These are phyloP conservation scores for Phortica variegata DNA, from an alignment of 1,140 invertebrate species.

Conservation along the genomic window DNA sequence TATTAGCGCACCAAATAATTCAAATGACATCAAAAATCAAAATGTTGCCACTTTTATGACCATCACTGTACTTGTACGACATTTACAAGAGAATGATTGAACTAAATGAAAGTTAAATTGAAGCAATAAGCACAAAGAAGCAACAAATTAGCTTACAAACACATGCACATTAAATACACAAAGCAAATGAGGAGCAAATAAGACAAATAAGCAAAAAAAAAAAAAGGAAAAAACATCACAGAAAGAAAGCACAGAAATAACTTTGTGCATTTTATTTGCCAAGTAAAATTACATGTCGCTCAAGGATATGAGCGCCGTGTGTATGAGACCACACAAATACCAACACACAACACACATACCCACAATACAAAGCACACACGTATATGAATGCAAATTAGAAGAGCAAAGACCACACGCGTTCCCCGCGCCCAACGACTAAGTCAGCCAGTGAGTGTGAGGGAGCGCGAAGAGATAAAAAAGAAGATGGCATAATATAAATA, in stretches of 20 bases:
- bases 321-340: not conserved
- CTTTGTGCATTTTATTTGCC: constrained; percentile 52
- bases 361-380: constrained; percentile 1
- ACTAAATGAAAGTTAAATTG: constrained; percentile 35
- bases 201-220: constrained; percentile 13
- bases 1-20: no score
- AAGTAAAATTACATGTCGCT: constrained; percentile 54
- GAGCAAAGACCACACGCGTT: no score
- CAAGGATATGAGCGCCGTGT: constrained; percentile 25
- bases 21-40: no score
- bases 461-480: constrained; percentile 8
- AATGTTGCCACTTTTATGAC: no score
- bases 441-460: no score
- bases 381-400: constrained; percentile 31
- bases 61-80: no score
- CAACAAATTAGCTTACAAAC: not conserved
- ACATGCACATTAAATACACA: constrained; percentile 10
- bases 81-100: constrained; percentile 4
- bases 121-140: constrained; percentile 32
- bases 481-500: no score
- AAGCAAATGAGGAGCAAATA: constrained; percentile 14
- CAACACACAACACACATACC: constrained; percentile 8
- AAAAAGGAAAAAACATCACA: constrained; percentile 13
- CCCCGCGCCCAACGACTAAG: no score
- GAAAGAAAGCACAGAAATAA: constrained; percentile 25